Evolutionary conservation across 2,888 invertebrate species (phyloP).

Genomic region (Drosophila falleni): DNA sequence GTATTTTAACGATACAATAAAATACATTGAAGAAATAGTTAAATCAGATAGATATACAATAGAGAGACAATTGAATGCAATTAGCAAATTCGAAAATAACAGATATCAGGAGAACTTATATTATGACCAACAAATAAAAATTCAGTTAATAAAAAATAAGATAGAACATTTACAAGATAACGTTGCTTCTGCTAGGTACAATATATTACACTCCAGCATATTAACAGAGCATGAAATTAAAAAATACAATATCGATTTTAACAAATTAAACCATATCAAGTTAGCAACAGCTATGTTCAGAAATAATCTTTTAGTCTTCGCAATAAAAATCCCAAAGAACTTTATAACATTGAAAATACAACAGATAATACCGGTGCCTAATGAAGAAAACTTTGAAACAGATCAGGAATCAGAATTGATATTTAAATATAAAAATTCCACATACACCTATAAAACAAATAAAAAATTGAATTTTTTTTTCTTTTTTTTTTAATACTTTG

Average conservation of each 20-base stretch:
- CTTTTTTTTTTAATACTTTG: no score
- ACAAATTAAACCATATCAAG: not conserved
- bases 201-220: not conserved
- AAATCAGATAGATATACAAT: not conserved
- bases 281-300: not conserved
- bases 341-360: no score
- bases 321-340: not conserved
- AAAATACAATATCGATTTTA: not conserved
- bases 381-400: not conserved
- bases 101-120: no score
- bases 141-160: not conserved
- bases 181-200: not conserved
- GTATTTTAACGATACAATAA: not conserved
- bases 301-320: no score
- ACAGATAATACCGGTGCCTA: no score
- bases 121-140: not conserved
- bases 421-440: not conserved
- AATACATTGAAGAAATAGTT: not conserved
- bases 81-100: not conserved
- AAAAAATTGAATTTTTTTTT: no score
- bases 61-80: no score
- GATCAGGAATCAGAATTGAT: not conserved
- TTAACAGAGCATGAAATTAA: not conserved
- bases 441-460: not conserved
- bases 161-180: not conserved